Evolutionary conservation across 2,797 vertebrate species (phyloP).

Genomic region (Hemibagrus guttatus): DNA sequence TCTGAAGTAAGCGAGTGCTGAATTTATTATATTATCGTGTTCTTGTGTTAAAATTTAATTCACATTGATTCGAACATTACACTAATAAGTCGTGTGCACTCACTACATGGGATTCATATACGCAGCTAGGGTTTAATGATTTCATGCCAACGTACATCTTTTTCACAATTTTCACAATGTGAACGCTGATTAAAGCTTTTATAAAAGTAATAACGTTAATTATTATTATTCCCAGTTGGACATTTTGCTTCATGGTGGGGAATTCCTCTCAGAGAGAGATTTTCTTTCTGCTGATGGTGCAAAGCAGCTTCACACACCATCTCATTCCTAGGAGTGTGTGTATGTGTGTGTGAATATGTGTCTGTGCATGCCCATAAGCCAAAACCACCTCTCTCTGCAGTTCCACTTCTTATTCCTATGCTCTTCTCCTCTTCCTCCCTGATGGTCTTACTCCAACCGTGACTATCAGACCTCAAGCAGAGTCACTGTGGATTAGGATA

Average conservation of each 20-base stretch:
- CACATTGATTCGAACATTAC: background rate
- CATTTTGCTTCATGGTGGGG: background rate
- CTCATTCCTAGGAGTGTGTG: slow-evolving; percentile 13
- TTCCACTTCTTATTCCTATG: slow-evolving; percentile 49
- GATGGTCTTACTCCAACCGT: slow-evolving; percentile 77
- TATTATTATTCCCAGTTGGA: background rate
- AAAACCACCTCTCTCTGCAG: background rate
- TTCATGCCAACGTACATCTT: background rate
- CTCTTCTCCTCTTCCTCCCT: slow-evolving; percentile 43
- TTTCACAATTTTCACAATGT: background rate
- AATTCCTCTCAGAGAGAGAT: slow-evolving; percentile 14
- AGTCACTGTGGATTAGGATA: slow-evolving; percentile 71
- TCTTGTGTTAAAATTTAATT: background rate
- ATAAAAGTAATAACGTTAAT: background rate
- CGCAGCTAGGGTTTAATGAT: background rate
- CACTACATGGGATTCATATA: background rate
- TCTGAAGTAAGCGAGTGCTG: background rate
- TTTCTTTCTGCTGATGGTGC: slow-evolving; percentile 53
- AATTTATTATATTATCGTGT: background rate
- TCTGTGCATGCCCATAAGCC: background rate
- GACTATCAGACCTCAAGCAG: slow-evolving; percentile 77
- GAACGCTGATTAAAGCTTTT: background rate
- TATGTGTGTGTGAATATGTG: background rate
- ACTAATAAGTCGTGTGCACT: background rate
- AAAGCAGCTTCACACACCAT: slow-evolving; percentile 43